Evolutionary conservation across 2,797 vertebrate genomes (phyloP), one percentile per base, ranked within the genome.

Genomic region (Melanotaenia parkinsoni): DNA sequence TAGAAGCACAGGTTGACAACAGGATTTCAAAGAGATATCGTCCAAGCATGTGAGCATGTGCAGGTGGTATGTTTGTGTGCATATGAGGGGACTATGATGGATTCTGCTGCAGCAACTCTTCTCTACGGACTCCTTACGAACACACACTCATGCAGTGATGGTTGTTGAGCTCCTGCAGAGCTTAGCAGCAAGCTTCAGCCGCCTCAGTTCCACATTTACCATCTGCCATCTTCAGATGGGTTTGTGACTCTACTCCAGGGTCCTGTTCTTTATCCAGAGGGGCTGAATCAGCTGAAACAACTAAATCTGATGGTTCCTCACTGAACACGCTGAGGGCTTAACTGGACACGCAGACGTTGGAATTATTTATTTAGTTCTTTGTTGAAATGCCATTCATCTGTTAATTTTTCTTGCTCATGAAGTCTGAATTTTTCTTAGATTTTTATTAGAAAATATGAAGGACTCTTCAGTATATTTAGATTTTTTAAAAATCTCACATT

Each of bases 171-270:
- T 28, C 80, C 81, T 59, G 70, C 77, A 67, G 77, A 65, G 85
- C 61, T 8, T 16, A 83, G 59, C 83, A 75, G 87, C 81, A 74
- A 74, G 86, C 40, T 58, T 78, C 76, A 47, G 74, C 81, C 70
- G 87, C 78, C 76, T 77, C 63, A 28, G 67, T 81, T 67, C 74
- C 76, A 67, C 63, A 4, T 4, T 14, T 60, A 80, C 91, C 89
- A 91, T 91, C 88, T 91, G 90, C 79, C 82, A 81, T 66, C 72
- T 79, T 86, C 80, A 77, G 76, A 82, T 80, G 85, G 80, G 86
- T 85, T 62, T 65, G 74, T 77, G 73, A 79, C 72, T 72, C 76
- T 79, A 68, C 80, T 72, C 74, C 58, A 10, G 75, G 86, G 70
- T 81, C 65, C 67, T 75, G 79, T 47, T 63, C 83, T 78, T 81